Percentiles rank a stretch among this genome's conserved stretches.
Conservation (phyloP, 2,888 invertebrate species). For the Acleris sparsana region DNA sequence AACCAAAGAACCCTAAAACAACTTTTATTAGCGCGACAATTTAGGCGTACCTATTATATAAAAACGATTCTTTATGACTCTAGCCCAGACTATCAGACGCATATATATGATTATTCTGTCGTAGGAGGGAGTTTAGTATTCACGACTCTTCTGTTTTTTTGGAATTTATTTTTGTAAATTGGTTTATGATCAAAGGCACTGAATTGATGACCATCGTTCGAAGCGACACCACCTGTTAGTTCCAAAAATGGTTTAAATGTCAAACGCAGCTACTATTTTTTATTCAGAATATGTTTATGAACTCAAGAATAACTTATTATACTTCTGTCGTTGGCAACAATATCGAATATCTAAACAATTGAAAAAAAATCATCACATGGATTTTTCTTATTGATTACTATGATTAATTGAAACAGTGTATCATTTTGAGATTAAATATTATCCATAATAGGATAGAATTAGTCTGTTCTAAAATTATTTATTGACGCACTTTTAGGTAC, state of each 20-base stretch:
- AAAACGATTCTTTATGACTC: conserved; percentile 20
- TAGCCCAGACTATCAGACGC: conserved; percentile 6
- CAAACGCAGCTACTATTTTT: neutral
- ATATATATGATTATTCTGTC: conserved; percentile 18
- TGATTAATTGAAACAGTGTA: no score
- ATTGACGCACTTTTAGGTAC: no score
- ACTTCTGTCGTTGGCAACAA: no score
- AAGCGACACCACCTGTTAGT: neutral
- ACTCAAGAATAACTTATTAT: no score
- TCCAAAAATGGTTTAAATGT: neutral
- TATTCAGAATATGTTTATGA: no score
- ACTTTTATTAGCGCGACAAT: conserved; percentile 19
- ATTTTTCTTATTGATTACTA: no score
- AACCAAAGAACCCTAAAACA: conserved; percentile 15
- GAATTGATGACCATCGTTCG: neutral
- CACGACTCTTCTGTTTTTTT: conserved; percentile 11
- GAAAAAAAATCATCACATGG: no score
- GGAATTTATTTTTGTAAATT: neutral
- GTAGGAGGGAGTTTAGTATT: conserved; percentile 16
- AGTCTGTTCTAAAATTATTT: no score
- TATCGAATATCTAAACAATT: no score
- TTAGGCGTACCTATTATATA: conserved; percentile 13
- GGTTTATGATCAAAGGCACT: neutral
- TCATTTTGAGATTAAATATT: no score
- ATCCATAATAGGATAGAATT: no score